These are phyloP conservation scores for Tanaodytes sp. DNA, from an alignment of 2,888 invertebrate species.

Conservation along the genomic window DNA sequence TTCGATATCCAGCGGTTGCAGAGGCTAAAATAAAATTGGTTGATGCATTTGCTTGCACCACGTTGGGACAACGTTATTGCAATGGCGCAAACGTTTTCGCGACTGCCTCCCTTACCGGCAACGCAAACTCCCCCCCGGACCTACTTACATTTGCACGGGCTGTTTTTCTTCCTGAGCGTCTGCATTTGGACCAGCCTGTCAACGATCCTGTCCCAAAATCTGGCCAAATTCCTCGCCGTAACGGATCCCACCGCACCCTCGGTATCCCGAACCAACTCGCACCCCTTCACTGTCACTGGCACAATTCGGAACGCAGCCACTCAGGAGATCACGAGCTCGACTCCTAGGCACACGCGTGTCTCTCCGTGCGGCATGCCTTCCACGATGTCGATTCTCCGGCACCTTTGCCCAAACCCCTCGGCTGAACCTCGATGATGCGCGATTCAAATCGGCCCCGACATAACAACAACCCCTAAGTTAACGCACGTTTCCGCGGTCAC, in stretches of 20 bases:
- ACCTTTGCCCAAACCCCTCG: no score
- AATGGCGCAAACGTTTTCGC: conserved; percentile 14
- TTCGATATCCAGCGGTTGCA: no score
- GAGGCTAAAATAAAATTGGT: not conserved
- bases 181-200: conserved; percentile 78
- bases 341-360: not conserved
- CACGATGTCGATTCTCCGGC: no score
- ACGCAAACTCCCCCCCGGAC: conserved; percentile 1
- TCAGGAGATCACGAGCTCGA: conserved; percentile 11
- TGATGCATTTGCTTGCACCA: not conserved
- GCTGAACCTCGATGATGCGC: no score
- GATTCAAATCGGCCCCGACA: conserved; percentile 9
- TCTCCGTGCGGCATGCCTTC: conserved; percentile 6
- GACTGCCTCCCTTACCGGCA: conserved; percentile 38
- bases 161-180: conserved; percentile 93
- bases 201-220: conserved; percentile 24
- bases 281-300: conserved; percentile 24
- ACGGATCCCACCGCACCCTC: conserved; percentile 21
- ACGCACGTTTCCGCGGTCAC: conserved; percentile 20
- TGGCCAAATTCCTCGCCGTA: conserved; percentile 25
- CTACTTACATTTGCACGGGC: conserved; percentile 94
- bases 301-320: conserved; percentile 36
- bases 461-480: conserved; percentile 14
- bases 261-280: conserved; percentile 9
- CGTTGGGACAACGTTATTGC: not conserved